Conservation (phyloP, 1,140 invertebrate species). For the Metaphire vulgaris region DNA sequence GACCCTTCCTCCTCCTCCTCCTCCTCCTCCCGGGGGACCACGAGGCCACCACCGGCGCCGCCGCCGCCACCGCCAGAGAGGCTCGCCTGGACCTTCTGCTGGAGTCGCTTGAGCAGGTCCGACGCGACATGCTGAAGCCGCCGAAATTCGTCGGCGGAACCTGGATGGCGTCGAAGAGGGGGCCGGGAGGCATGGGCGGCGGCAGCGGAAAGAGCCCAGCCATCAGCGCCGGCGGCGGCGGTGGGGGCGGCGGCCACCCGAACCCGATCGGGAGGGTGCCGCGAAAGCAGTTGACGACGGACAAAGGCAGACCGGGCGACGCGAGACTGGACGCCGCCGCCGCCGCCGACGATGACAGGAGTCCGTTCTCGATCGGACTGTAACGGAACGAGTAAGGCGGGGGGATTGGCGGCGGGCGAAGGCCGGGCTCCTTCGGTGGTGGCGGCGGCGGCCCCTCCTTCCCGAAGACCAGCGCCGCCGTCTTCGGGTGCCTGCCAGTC, state of each 20-base stretch:
- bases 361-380: no score
- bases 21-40: background rate
- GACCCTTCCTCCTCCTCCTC: background rate
- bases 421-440: no score
- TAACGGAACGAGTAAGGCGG: background rate
- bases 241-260: slow-evolving; percentile 35
- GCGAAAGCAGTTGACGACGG: no score
- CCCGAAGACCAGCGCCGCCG: no score
- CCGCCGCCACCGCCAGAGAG: background rate
- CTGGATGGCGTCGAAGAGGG: background rate
- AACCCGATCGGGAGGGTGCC: slow-evolving; percentile 34
- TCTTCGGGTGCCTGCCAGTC: no score
- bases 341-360: no score
- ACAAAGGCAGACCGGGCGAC: slow-evolving; percentile 35
- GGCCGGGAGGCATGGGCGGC: background rate
- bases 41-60: no score
- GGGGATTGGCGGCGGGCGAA: background rate
- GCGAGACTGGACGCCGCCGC: slow-evolving; percentile 13
- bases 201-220: background rate
- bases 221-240: no score
- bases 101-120: slow-evolving; percentile 48
- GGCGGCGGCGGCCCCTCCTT: no score
- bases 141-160: slow-evolving; percentile 36
- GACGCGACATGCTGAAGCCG: slow-evolving; percentile 48
- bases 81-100: slow-evolving; percentile 42